phyloP scores from a whole-genome alignment of 2,888 invertebrate genomes.

The Phasia obesa region DNA sequence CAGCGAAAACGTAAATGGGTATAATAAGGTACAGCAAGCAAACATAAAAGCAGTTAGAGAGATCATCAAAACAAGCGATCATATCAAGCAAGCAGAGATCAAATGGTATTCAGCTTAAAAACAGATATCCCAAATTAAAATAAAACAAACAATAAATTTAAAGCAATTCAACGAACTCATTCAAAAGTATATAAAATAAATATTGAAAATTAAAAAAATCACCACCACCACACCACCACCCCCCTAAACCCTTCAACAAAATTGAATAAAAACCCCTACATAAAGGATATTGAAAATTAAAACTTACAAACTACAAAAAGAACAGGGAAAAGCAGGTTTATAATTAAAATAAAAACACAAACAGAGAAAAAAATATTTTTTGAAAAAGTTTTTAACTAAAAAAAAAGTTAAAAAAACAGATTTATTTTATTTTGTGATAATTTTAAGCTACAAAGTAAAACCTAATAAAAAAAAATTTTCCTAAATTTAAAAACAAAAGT shows the following conservation, averaged over 20 bases:
- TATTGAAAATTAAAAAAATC: slow-evolving; percentile 5
- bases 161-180: slow-evolving; percentile 49
- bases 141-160: slow-evolving; percentile 24
- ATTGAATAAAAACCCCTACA: slow-evolving; percentile 8
- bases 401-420: slow-evolving; percentile 49
- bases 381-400: slow-evolving; percentile 59
- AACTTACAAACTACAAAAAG: slow-evolving; percentile 46
- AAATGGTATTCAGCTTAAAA: slow-evolving; percentile 39
- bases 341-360: slow-evolving; percentile 26
- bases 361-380: slow-evolving; percentile 70
- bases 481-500: slow-evolving; percentile 48
- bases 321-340: slow-evolving; percentile 71
- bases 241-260: not conserved
- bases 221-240: too few relatives aligned
- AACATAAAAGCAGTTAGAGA: not conserved
- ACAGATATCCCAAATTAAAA: not conserved
- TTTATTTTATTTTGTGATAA: slow-evolving; percentile 71
- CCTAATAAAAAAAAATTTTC: slow-evolving; percentile 54
- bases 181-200: slow-evolving; percentile 12
- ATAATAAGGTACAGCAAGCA: slow-evolving; percentile 5
- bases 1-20: not conserved
- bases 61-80: slow-evolving; percentile 44
- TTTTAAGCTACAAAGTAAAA: slow-evolving; percentile 69
- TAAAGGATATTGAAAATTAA: slow-evolving; percentile 54
- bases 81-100: slow-evolving; percentile 60